These are phyloP conservation scores for Punctoribates punctum DNA, from an alignment of 2,888 invertebrate genomes.

Conservation along the genomic window DNA sequence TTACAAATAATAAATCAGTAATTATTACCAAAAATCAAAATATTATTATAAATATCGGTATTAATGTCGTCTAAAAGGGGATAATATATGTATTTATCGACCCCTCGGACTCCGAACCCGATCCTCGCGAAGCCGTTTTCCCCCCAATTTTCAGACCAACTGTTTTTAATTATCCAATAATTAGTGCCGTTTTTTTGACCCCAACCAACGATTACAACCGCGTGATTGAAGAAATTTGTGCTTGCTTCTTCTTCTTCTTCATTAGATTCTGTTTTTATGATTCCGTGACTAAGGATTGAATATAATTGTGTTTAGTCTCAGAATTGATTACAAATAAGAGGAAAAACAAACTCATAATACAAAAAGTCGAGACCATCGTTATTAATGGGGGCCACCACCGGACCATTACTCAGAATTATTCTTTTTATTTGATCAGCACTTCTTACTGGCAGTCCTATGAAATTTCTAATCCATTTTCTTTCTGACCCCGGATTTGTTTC, in stretches of 20 bases:
- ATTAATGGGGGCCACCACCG: conserved; percentile 20
- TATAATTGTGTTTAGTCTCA: neutral
- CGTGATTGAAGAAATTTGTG: conserved; percentile 3
- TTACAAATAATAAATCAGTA: neutral
- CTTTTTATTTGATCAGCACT: neutral
- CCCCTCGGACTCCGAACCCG: neutral
- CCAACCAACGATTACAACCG: conserved; percentile 33
- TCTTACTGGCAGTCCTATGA: no score
- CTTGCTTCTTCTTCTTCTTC: neutral
- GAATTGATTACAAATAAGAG: neutral
- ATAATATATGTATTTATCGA: conserved; percentile 28
- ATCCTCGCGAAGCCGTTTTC: conserved; percentile 28
- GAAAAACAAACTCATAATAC: conserved; percentile 4
- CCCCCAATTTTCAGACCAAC: conserved; percentile 34
- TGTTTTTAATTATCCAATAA: conserved; percentile 38
- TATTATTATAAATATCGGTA: neutral
- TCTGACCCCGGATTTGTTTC: no score
- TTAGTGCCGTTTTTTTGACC: conserved; percentile 26
- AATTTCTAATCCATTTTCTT: conserved; percentile 8
- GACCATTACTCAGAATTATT: neutral
- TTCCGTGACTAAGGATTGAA: neutral
- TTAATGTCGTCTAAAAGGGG: neutral
- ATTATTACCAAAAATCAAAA: neutral
- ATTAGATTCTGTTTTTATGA: neutral
- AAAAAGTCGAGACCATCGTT: conserved; percentile 29